Evolutionary conservation across 1,140 invertebrate species (phyloP).

Genomic region (Magallana angulata): DNA sequence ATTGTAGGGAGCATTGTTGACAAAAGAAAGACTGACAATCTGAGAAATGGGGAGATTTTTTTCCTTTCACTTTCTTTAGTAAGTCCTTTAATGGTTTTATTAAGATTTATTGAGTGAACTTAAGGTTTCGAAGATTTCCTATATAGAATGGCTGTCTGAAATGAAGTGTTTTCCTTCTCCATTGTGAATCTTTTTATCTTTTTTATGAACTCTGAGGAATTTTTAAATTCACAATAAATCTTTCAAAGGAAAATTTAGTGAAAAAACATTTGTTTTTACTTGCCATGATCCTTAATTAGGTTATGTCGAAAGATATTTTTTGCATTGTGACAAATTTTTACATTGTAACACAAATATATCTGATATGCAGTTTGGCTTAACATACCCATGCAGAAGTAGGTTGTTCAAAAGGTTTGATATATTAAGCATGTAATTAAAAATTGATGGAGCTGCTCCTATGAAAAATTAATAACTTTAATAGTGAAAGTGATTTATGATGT

Average conservation of each 20-base stretch:
- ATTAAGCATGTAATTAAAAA: too few relatives aligned
- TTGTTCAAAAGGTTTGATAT: too few relatives aligned
- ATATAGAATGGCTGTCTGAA: neutral
- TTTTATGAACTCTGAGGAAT: slow-evolving; percentile 11
- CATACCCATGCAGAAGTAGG: too few relatives aligned
- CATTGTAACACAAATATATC: too few relatives aligned
- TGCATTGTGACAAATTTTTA: too few relatives aligned
- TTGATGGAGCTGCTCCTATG: neutral
- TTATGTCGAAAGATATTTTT: too few relatives aligned
- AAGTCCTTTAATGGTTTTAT: too few relatives aligned
- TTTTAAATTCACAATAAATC: neutral
- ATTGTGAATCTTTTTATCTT: neutral
- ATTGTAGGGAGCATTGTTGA: slow-evolving; percentile 14
- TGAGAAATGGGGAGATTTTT: too few relatives aligned
- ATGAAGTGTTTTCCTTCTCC: neutral
- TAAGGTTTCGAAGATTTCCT: neutral
- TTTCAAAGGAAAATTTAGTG: neutral
- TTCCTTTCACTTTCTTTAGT: neutral
- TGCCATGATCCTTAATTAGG: too few relatives aligned
- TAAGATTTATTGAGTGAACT: neutral
- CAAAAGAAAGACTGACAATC: neutral
- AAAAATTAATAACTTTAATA: slow-evolving; percentile 6
- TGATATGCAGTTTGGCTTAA: too few relatives aligned
- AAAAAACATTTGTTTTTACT: neutral
- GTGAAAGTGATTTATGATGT: slow-evolving; percentile 9